Conservation (phyloP, 2,113 vertebrate species). For the Oenanthe melanoleuca region DNA sequence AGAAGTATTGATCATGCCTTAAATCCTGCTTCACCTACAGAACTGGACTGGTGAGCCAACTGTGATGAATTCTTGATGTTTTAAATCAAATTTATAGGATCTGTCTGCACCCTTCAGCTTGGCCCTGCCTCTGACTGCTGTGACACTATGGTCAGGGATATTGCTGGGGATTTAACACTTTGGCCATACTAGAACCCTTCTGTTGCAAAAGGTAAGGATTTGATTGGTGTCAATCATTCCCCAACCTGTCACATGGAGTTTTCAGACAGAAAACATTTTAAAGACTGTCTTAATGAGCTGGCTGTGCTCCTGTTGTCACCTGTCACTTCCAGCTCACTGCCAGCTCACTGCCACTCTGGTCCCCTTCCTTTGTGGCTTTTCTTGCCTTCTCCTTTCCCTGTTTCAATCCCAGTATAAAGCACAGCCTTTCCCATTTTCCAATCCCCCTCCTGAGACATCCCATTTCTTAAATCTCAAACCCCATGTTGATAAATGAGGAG, state of each 20-base stretch:
- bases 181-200: conserved; percentile 31
- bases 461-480: neutral
- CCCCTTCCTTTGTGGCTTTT: neutral
- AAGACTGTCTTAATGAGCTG: conserved; percentile 70
- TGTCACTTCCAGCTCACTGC: conserved; percentile 12
- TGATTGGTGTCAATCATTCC: conserved; percentile 74
- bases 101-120: conserved; percentile 48
- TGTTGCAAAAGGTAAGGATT: conserved; percentile 22
- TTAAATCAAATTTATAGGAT: conserved; percentile 64
- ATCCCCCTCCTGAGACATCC: neutral
- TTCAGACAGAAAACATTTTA: conserved; percentile 62
- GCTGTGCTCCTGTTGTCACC: conserved; percentile 5
- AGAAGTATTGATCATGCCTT: conserved; percentile 41
- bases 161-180: conserved; percentile 66
- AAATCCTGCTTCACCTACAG: conserved; percentile 22
- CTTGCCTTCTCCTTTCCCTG: neutral
- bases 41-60: neutral
- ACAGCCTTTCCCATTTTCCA: neutral
- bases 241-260: conserved; percentile 57
- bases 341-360: neutral
- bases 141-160: conserved; percentile 57
- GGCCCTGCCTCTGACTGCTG: conserved; percentile 37
- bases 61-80: conserved; percentile 58
- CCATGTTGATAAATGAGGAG: neutral
- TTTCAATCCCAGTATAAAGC: neutral